Evolutionary conservation across 1,140 invertebrate species (phyloP).

Genomic region (Ceratina australensis): DNA sequence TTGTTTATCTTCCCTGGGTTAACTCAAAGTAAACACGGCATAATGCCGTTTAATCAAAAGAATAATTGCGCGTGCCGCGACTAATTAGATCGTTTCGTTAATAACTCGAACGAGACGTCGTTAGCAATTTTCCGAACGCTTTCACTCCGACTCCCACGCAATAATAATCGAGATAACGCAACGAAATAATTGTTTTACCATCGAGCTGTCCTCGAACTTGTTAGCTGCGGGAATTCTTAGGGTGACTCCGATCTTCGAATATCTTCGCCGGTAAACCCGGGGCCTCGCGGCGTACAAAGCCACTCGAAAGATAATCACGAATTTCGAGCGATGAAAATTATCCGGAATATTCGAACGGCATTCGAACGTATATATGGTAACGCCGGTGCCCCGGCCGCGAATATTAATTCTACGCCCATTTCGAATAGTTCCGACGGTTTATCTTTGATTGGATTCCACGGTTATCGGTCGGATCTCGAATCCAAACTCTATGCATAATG

Average conservation of each 20-base stretch:
- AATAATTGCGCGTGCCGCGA: background rate
- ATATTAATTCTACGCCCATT: constrained; percentile 51
- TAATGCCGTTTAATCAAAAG: background rate
- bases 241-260: constrained; percentile 28
- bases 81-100: background rate
- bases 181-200: background rate
- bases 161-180: too few species aligned
- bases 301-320: constrained; percentile 39
- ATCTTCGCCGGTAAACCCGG: constrained; percentile 25
- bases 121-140: too few species aligned
- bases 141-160: too few species aligned
- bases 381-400: constrained; percentile 14
- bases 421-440: constrained; percentile 51
- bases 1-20: background rate
- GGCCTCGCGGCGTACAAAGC: constrained; percentile 2
- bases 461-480: constrained; percentile 15
- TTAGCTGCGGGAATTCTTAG: background rate
- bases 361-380: constrained; percentile 21
- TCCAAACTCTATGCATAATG: constrained; percentile 1
- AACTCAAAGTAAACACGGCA: background rate
- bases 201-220: background rate
- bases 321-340: constrained; percentile 42
- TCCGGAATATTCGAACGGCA: constrained; percentile 34
- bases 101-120: too few species aligned
- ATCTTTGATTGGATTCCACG: constrained; percentile 45